Percentiles rank a stretch among this genome's conserved stretches.
These are phyloP conservation scores for Mya arenaria DNA, from an alignment of 1,140 invertebrate species.

Conservation along the genomic window DNA sequence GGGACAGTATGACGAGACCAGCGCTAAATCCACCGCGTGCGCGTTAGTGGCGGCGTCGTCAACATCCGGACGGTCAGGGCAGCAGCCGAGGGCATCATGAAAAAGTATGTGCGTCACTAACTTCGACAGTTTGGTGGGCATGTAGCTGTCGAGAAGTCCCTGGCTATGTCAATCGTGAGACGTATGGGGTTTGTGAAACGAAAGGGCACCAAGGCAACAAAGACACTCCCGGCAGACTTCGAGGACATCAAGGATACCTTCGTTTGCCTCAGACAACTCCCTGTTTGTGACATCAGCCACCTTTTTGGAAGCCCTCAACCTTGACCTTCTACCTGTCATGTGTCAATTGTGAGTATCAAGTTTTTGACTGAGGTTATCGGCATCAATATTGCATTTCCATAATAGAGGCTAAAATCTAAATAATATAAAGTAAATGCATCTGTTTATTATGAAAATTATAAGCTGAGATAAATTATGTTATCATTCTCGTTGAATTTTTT, in stretches of 20 bases:
- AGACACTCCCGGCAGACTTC: slow-evolving; percentile 57
- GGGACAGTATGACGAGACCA: too few relatives aligned
- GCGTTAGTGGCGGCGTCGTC: too few relatives aligned
- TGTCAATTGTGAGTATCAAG: slow-evolving; percentile 19
- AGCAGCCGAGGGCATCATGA: not conserved
- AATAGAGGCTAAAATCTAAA: too few relatives aligned
- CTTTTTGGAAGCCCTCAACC: not conserved
- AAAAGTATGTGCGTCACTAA: too few relatives aligned
- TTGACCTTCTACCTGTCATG: slow-evolving; percentile 7
- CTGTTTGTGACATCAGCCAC: not conserved
- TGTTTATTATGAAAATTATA: too few relatives aligned
- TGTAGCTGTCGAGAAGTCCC: slow-evolving; percentile 34
- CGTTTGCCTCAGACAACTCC: not conserved
- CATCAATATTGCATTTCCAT: too few relatives aligned
- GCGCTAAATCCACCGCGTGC: too few relatives aligned
- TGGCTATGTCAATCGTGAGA: slow-evolving; percentile 37
- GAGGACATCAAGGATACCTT: slow-evolving; percentile 50
- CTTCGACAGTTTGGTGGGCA: slow-evolving; percentile 50
- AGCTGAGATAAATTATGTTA: too few relatives aligned
- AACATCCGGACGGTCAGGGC: too few relatives aligned
- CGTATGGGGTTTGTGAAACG: slow-evolving; percentile 61
- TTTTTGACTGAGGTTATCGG: too few relatives aligned
- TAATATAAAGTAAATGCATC: too few relatives aligned
- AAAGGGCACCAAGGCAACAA: slow-evolving; percentile 55
- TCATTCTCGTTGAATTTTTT: too few relatives aligned